Evolutionary conservation across 2,113 vertebrate genomes (phyloP), one percentile per base, ranked within the genome.

Genomic region (Phyllopteryx taeniolatus): DNA sequence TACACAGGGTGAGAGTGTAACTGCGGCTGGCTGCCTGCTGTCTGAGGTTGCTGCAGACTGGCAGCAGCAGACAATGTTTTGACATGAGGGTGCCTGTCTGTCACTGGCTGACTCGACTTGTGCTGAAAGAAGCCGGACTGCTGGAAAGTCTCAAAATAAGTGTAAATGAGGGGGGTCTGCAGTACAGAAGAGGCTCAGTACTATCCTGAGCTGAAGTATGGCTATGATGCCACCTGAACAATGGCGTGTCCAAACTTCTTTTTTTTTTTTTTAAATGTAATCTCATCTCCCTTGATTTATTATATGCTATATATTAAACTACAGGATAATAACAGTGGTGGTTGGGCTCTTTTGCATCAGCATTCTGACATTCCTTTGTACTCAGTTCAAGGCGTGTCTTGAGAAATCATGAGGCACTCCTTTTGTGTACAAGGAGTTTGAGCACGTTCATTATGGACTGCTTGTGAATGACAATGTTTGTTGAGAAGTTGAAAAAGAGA

Each of bases 21-120:
- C 59, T 0, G 51, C 59, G 74, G 59, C 68, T 61, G 14, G 44
- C 74, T 67, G 79, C 69, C 15, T 49, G 71, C 72, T 54, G 44
- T 76, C 69, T 76, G 75, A 46, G 51, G 31, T 8, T 67, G 70
- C 70, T 68, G 14, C 44, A 74, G 76, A 68, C 72, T 79, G 83
- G 76, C 82, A 77, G 80, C 67, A 56, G 81, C 71, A 82, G 84
- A 82, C 81, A 51, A 75, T 88, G 84, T 88, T 91, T 88, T 89
- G 85, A 90, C 86, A 86, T 65, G 75, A 85, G 75, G 82, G 61
- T 80, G 88, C 77, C 69, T 78, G 83, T 90, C 86, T 91, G 83
- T 90, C 87, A 83, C 80, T 87, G 80, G 74, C 71, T 64, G 67
- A 77, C 78, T 82, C 79, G 61, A 77, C 83, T 83, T 39, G 79